These are phyloP conservation scores for Apamea crenata DNA, from an alignment of 2,888 invertebrate species.

Conservation along the genomic window DNA sequence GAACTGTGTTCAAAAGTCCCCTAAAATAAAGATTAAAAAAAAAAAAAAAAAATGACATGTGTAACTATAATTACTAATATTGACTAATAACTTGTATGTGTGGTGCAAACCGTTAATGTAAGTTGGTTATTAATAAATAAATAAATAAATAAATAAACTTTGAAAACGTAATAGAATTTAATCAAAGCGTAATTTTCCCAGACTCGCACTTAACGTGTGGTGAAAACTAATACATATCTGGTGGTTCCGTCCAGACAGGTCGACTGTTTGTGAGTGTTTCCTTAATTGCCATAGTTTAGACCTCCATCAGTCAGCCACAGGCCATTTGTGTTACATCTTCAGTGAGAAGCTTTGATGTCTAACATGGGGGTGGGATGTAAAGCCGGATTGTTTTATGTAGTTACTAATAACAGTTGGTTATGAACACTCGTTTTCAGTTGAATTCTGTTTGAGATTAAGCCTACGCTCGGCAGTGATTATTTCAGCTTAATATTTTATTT, in stretches of 20 bases:
- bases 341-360: conserved; percentile 38
- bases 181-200: conserved; percentile 18
- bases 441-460: conserved; percentile 12
- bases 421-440: conserved; percentile 19
- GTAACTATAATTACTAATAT: no score
- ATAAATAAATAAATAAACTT: no score
- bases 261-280: conserved; percentile 39
- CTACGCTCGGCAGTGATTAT: conserved; percentile 16
- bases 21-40: no score
- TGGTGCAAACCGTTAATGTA: no score
- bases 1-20: no score
- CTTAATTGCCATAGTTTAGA: conserved; percentile 58
- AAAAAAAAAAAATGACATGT: no score
- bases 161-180: conserved; percentile 19
- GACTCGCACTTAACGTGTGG: conserved; percentile 32
- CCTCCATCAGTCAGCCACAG: conserved; percentile 50
- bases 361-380: conserved; percentile 28
- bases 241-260: conserved; percentile 26
- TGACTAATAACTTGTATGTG: no score
- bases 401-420: conserved; percentile 41
- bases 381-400: conserved; percentile 25
- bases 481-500: conserved; percentile 21
- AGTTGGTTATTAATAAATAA: no score
- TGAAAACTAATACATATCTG: conserved; percentile 46
- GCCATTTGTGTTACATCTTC: conserved; percentile 37